These are phyloP conservation scores for Parazoanthus atlanticus DNA, from an alignment of 92 coral and sea anemone species.

Conservation along the genomic window DNA sequence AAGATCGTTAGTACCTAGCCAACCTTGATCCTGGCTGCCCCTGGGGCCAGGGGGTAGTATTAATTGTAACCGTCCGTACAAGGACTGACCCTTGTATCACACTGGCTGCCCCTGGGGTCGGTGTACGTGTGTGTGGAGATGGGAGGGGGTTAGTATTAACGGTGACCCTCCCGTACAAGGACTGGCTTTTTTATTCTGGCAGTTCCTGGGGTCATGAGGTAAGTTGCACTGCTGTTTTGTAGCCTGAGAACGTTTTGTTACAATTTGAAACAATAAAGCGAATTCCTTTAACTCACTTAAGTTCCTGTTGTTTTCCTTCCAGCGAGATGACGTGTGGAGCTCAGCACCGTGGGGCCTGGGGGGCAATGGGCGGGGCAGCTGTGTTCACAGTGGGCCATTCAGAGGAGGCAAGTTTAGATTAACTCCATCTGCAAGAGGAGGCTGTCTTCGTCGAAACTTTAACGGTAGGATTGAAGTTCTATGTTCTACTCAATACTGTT, in stretches of 20 bases:
- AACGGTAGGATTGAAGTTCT: constrained; percentile 53
- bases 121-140: too few relatives aligned
- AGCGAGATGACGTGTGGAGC: constrained; percentile 74
- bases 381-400: constrained; percentile 76
- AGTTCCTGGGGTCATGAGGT: constrained; percentile 60
- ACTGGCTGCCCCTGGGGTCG: background rate
- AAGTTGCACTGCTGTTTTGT: background rate
- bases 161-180: constrained; percentile 79
- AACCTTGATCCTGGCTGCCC: too few relatives aligned
- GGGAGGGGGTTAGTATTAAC: background rate
- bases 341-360: constrained; percentile 84
- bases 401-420: constrained; percentile 44
- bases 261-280: too few relatives aligned
- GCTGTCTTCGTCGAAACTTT: constrained; percentile 73
- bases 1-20: too few relatives aligned
- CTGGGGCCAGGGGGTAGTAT: too few relatives aligned
- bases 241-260: too few relatives aligned
- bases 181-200: constrained; percentile 79
- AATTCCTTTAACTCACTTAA: background rate
- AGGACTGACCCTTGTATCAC: too few relatives aligned
- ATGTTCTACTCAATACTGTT: background rate
- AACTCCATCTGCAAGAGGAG: constrained; percentile 52
- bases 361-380: constrained; percentile 65
- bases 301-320: background rate
- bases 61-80: too few relatives aligned